phyloP scores from a whole-genome alignment of 2,113 vertebrate species.

The Rhinogobius similis region DNA sequence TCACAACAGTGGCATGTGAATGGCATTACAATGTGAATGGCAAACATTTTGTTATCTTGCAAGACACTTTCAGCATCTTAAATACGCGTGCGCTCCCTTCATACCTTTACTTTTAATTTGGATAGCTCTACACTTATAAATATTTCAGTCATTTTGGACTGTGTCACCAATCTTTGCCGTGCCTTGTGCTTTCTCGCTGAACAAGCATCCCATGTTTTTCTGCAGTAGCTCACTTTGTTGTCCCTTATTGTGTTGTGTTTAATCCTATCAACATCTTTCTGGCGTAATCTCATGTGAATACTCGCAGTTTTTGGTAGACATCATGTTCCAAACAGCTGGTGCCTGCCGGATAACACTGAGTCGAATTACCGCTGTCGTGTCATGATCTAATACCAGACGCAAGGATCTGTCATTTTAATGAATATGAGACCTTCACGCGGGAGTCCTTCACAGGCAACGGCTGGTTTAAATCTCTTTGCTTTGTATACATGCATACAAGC shows the following conservation, averaged over 20 bases:
- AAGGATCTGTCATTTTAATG: conserved; percentile 60
- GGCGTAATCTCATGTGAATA: conserved; percentile 7
- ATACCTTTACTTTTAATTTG: conserved; percentile 37
- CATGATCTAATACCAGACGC: conserved; percentile 40
- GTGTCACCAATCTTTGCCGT: background rate
- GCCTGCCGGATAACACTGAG: conserved; percentile 7
- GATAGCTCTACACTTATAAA: background rate
- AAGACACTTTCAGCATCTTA: conserved; percentile 40
- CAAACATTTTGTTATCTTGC: conserved; percentile 23
- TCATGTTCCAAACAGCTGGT: conserved; percentile 34
- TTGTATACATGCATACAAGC: conserved; percentile 20
- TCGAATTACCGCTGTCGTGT: conserved; percentile 45
- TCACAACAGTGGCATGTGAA: conserved; percentile 56
- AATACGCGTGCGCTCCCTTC: background rate
- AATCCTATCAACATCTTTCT: conserved; percentile 13
- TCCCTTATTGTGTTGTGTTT: conserved; percentile 15
- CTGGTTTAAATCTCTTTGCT: conserved; percentile 31
- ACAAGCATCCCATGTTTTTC: conserved; percentile 42
- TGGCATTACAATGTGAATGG: conserved; percentile 31
- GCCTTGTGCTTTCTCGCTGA: conserved; percentile 37
- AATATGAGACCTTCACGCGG: conserved; percentile 58
- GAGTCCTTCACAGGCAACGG: conserved; percentile 51
- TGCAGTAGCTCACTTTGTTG: conserved; percentile 31
- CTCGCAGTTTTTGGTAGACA: conserved; percentile 19
- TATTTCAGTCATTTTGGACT: background rate